phyloP scores from a whole-genome alignment of 1,140 invertebrate genomes.

The Zaprionus capensis region DNA sequence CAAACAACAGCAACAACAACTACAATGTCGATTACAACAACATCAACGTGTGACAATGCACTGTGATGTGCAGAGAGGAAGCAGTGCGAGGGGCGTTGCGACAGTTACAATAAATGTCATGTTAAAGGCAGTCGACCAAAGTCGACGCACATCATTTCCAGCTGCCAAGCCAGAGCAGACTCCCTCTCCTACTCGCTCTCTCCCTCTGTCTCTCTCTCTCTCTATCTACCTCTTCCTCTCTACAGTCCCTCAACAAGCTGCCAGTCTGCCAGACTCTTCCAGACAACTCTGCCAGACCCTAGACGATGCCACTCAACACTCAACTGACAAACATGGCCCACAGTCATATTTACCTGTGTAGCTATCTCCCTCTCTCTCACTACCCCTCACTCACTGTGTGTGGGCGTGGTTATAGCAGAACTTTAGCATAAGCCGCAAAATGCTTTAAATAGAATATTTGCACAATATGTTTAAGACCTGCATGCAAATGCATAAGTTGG shows the following conservation, averaged over 20 bases:
- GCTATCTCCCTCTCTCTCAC: neutral
- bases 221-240: neutral
- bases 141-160: slow-evolving; percentile 67
- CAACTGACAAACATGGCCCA: slow-evolving; percentile 54
- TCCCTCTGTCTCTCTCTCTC: too few species aligned
- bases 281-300: slow-evolving; percentile 4
- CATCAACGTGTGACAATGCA: slow-evolving; percentile 60
- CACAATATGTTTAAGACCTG: neutral
- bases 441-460: neutral
- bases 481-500: neutral
- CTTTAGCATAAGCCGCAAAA: slow-evolving; percentile 40
- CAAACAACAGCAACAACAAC: slow-evolving; percentile 39
- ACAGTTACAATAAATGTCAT: slow-evolving; percentile 83
- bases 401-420: slow-evolving; percentile 31
- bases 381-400: neutral
- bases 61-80: slow-evolving; percentile 7
- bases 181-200: accelerated
- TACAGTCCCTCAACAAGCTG: slow-evolving; percentile 7
- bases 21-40: slow-evolving; percentile 25
- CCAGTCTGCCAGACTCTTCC: neutral
- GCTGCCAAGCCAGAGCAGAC: slow-evolving; percentile 34
- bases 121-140: slow-evolving; percentile 69
- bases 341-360: slow-evolving; percentile 61
- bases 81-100: slow-evolving; percentile 16
- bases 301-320: slow-evolving; percentile 43